Percentiles rank a stretch among this genome's conserved stretches.
phyloP scores from a whole-genome alignment of 2,888 invertebrate species.

The Machimus rusticus region DNA sequence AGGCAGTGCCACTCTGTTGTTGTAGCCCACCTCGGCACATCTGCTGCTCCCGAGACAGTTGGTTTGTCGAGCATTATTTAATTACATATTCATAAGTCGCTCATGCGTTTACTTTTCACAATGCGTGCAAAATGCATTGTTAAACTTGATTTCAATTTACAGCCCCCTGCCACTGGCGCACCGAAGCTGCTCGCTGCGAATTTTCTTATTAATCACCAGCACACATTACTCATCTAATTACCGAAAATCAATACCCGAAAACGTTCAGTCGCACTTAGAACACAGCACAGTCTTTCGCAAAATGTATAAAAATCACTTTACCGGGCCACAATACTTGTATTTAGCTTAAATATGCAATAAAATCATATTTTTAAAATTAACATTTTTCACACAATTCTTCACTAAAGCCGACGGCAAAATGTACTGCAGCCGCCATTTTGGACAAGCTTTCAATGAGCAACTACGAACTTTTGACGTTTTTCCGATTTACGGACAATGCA shows the following conservation, averaged over 20 bases:
- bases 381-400: constrained; percentile 24
- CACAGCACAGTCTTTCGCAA: background rate
- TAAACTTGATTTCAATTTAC: background rate
- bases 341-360: background rate
- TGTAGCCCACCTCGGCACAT: constrained; percentile 18
- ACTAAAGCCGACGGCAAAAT: constrained; percentile 41
- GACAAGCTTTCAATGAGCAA: background rate
- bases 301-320: background rate
- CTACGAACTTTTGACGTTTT: constrained; percentile 15
- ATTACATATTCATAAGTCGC: constrained; percentile 24
- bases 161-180: background rate
- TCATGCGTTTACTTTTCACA: constrained; percentile 16
- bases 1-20: background rate
- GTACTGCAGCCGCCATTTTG: constrained; percentile 32
- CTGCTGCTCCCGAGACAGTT: constrained; percentile 14
- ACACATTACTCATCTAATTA: constrained; percentile 44
- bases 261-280: background rate
- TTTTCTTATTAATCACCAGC: constrained; percentile 6
- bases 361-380: background rate
- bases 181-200: background rate
- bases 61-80: constrained; percentile 4
- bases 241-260: constrained; percentile 44
- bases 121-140: background rate
- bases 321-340: background rate
- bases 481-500: background rate